Conservation (phyloP, 2,113 vertebrate species). For the Datnioides undecimradiatus region DNA sequence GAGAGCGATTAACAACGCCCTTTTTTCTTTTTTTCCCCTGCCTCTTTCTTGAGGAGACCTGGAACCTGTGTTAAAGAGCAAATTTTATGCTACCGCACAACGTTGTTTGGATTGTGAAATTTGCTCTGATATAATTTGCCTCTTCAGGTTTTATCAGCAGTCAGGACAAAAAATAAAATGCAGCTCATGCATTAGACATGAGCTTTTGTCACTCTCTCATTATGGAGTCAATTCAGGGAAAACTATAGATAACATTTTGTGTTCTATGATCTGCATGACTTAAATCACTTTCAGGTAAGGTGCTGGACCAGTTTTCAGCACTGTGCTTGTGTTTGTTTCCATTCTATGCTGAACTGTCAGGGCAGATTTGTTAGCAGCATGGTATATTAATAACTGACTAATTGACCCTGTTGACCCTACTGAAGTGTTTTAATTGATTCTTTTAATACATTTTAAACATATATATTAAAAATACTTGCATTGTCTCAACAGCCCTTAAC, state of each 20-base stretch:
- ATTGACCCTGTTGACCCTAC: neutral
- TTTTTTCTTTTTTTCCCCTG: conserved; percentile 1
- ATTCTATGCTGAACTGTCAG: neutral
- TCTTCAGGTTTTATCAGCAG: conserved; percentile 14
- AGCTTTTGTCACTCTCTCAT: conserved; percentile 5
- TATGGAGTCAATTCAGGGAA: neutral
- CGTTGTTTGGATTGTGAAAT: conserved; percentile 12
- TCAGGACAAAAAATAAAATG: neutral
- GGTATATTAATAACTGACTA: neutral
- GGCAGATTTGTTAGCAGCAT: neutral
- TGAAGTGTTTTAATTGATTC: neutral
- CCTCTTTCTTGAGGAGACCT: neutral
- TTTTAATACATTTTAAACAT: neutral
- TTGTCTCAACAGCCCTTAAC: neutral
- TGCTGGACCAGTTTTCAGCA: neutral
- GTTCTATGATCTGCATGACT: neutral
- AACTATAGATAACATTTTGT: neutral
- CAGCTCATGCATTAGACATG: conserved; percentile 39
- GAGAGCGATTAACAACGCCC: conserved; percentile 12
- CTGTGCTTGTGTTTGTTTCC: neutral
- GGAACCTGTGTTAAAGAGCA: conserved; percentile 10
- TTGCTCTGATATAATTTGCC: neutral
- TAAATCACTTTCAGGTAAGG: neutral
- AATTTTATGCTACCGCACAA: neutral
- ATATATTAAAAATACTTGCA: neutral